Percentiles rank a stretch among this genome's conserved stretches.
These are phyloP conservation scores for Biston stratarius DNA, from an alignment of 2,888 invertebrate genomes.

Conservation along the genomic window DNA sequence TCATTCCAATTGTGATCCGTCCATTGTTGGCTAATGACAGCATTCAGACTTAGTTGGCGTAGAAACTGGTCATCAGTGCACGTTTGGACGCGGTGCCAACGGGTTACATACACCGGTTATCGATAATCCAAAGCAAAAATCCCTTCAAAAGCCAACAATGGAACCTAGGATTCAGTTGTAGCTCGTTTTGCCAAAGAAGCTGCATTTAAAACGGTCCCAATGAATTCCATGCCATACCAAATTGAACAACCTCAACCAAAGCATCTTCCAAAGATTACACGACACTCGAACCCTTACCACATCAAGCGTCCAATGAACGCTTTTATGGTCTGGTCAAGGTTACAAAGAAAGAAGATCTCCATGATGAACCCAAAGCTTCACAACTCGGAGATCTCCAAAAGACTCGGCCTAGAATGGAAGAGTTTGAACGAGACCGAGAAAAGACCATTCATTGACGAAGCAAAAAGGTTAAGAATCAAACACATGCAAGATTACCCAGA, in stretches of 20 bases:
- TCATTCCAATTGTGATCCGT: conserved; percentile 78
- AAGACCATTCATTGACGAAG: conserved; percentile 95
- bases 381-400: conserved; percentile 93
- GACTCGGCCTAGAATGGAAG: conserved; percentile 95
- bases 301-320: conserved; percentile 99
- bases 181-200: neutral
- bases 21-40: conserved; percentile 84
- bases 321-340: conserved; percentile 98
- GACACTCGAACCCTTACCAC: conserved; percentile 88
- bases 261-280: conserved; percentile 69
- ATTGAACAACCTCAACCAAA: conserved; percentile 62
- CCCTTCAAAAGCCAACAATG: conserved; percentile 2
- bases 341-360: conserved; percentile 94
- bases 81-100: conserved; percentile 62
- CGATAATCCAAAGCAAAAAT: neutral
- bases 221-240: conserved; percentile 70
- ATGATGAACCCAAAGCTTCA: conserved; percentile 93
- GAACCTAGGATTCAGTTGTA: neutral
- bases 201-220: conserved; percentile 26
- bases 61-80: conserved; percentile 75
- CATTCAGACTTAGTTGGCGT: conserved; percentile 74
- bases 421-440: conserved; percentile 92
- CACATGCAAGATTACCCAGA: conserved; percentile 91
- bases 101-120: conserved; percentile 45
- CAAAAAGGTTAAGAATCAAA: conserved; percentile 90